A percentile compares a stretch with the other conserved stretches of the same genome.
phyloP scores from a whole-genome alignment of 2,888 invertebrate genomes.

The Tetheella fluctuosa region DNA sequence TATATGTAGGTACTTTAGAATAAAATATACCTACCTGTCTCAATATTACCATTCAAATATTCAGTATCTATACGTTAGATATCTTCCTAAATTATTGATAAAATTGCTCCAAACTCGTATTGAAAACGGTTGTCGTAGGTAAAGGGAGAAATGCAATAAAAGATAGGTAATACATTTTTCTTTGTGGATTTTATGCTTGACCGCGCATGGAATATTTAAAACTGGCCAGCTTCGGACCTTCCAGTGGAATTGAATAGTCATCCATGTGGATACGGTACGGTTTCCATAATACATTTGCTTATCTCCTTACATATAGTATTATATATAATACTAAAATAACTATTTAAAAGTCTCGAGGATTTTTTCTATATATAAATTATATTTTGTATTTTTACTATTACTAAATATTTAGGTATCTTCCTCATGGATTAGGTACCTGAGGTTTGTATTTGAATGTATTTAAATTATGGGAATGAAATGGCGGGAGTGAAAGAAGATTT shows the following conservation, averaged over 20 bases:
- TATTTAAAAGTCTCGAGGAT: no score
- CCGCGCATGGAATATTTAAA: conserved; percentile 83
- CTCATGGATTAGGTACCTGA: no score
- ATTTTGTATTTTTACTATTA: no score
- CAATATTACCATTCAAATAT: conserved; percentile 13
- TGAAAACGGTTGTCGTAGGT: conserved; percentile 45
- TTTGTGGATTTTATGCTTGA: conserved; percentile 81
- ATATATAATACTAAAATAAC: no score
- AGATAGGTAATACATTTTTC: conserved; percentile 79
- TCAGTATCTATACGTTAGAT: conserved; percentile 20
- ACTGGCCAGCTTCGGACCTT: conserved; percentile 65
- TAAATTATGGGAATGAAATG: no score
- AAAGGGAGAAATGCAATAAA: conserved; percentile 76
- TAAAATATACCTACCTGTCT: neutral
- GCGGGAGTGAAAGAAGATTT: no score
- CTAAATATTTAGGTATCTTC: no score
- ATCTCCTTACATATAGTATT: conserved; percentile 41
- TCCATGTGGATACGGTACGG: conserved; percentile 65
- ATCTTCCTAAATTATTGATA: conserved; percentile 53
- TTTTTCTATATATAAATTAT: no score
- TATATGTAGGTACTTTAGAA: neutral
- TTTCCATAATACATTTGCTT: conserved; percentile 62
- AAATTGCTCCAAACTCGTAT: conserved; percentile 64
- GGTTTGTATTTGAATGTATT: no score
- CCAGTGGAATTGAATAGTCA: conserved; percentile 69